A percentile compares a stretch with the other conserved stretches of the same genome.
phyloP scores from a whole-genome alignment of 1,140 invertebrate species.

The Coelopa frigida region DNA sequence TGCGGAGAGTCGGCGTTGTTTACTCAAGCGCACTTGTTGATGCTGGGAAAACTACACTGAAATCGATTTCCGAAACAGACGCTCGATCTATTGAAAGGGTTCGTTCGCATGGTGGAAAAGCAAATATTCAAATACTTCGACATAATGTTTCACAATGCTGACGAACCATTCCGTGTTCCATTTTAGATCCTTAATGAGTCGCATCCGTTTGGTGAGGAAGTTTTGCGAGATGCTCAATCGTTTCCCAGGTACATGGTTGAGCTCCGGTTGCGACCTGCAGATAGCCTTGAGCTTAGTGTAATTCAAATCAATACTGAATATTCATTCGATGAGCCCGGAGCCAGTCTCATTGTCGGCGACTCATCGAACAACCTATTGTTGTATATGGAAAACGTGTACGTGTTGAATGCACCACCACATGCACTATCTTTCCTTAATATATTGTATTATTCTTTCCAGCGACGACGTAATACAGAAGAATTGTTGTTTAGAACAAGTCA shows the following conservation, averaged over 20 bases:
- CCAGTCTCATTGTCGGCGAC: constrained; percentile 47
- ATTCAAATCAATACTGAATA: constrained; percentile 11
- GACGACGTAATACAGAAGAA: background rate
- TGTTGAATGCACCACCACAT: background rate
- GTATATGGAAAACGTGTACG: constrained; percentile 19
- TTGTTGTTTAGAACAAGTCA: constrained; percentile 4
- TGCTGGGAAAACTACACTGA: constrained; percentile 60
- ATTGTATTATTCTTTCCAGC: constrained; percentile 1
- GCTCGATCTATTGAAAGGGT: constrained; percentile 70
- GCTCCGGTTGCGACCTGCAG: constrained; percentile 5
- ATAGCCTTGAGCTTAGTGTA: constrained; percentile 8
- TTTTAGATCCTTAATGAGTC: constrained; percentile 33
- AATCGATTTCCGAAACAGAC: constrained; percentile 57
- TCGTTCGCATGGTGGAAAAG: too few species aligned
- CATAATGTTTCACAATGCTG: too few species aligned
- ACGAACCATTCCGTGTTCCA: too few species aligned
- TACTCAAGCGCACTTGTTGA: constrained; percentile 58
- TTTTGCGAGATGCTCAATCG: constrained; percentile 23
- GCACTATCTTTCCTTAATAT: background rate
- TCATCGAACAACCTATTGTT: constrained; percentile 47
- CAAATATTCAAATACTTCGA: too few species aligned
- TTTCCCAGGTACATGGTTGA: constrained; percentile 27
- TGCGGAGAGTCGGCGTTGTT: constrained; percentile 61
- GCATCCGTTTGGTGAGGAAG: constrained; percentile 32
- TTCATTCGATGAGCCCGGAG: constrained; percentile 8